Conservation (phyloP, 1,140 invertebrate species). For the Maniola jurtina region DNA sequence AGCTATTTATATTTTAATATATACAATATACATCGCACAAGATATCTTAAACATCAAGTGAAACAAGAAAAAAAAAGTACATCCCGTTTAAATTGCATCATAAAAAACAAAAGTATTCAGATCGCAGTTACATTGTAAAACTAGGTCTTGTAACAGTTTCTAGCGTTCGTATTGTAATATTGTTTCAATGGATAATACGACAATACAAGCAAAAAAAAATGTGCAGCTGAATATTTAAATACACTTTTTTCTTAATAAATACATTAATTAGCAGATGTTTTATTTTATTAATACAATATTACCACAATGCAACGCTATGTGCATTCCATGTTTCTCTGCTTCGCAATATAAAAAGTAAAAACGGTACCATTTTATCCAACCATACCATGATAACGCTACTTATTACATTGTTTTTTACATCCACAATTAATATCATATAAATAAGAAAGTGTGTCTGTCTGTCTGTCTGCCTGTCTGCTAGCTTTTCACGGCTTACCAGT, state of each 20-base stretch:
- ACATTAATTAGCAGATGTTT: neutral
- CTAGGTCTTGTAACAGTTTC: conserved; percentile 27
- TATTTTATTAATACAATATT: neutral
- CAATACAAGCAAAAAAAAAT: neutral
- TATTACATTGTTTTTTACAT: no score
- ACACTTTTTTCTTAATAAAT: neutral
- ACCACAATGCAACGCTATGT: no score
- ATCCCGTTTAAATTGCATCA: conserved; percentile 20
- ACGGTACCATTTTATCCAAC: no score
- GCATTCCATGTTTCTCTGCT: no score
- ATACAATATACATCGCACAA: neutral
- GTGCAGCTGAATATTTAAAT: neutral
- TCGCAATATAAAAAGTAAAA: no score
- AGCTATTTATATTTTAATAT: no score
- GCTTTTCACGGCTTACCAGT: no score
- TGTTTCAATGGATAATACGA: conserved; percentile 16
- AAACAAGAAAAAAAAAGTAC: conserved; percentile 18
- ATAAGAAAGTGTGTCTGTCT: no score
- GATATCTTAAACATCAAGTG: neutral
- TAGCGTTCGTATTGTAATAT: conserved; percentile 23
- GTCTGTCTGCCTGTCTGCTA: no score
- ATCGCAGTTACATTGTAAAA: conserved; percentile 18
- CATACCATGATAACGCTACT: no score
- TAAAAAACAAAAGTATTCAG: conserved; percentile 27
- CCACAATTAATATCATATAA: no score